phyloP scores from a whole-genome alignment of 2,113 vertebrate genomes.

The Poecilia latipinna region DNA sequence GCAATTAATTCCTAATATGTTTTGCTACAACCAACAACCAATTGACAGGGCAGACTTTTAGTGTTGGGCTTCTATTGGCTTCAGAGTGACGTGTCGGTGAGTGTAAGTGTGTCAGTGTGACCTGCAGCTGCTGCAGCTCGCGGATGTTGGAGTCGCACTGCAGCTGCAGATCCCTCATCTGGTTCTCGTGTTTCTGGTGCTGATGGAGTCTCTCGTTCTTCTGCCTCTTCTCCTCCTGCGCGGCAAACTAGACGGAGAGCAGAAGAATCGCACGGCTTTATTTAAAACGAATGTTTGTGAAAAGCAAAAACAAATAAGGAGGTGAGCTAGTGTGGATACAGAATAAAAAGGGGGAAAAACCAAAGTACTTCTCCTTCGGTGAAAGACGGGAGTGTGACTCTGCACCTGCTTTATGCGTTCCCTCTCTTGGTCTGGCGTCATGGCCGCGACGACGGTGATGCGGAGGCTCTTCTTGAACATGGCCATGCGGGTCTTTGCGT shows the following conservation, averaged over 20 bases:
- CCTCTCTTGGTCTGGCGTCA: slow-evolving; percentile 95
- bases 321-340: not conserved
- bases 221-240: slow-evolving; percentile 97
- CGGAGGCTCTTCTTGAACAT: slow-evolving; percentile 99
- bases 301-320: not conserved
- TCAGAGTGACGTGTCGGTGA: not conserved
- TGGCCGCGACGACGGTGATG: slow-evolving; percentile 89
- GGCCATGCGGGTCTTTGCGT: slow-evolving; percentile 98
- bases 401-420: slow-evolving; percentile 95
- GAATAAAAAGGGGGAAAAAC: not conserved
- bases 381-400: not conserved
- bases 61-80: not conserved
- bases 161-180: slow-evolving; percentile 97
- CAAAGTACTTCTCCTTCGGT: not conserved
- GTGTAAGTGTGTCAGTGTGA: slow-evolving; percentile 43
- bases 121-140: slow-evolving; percentile 97
- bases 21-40: not conserved
- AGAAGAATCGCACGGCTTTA: slow-evolving; percentile 8
- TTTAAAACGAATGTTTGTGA: not conserved
- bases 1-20: not conserved
- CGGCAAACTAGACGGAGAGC: slow-evolving; percentile 83
- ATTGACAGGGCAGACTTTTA: too few species aligned
- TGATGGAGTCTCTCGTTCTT: slow-evolving; percentile 96
- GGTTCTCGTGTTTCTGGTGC: slow-evolving; percentile 98
- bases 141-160: slow-evolving; percentile 97